Base-by-base conservation (phyloP, 1,140 invertebrate species). In the Laodelphax striatellus region DNA sequence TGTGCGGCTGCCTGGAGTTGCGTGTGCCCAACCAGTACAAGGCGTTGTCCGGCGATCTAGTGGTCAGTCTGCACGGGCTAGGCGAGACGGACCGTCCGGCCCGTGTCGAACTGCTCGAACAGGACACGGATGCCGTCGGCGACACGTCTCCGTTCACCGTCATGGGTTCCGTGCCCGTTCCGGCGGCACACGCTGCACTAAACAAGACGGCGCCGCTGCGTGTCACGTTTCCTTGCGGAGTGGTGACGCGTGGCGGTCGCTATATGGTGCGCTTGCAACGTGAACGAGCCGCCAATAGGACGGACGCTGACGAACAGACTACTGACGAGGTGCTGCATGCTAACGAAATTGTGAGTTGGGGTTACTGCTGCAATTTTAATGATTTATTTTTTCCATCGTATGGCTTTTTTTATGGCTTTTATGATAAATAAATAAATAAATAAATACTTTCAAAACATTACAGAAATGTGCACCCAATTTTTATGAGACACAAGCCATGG, bases 171-270 rank as follows among this genome's bases (percentile, higher is more conserved):
- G 52, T 55, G 52, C 34, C 55, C 14, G 55, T 57, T 55, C 60
- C 41, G 38, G 54, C 24, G 11, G 19, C 38, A n/a, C 11, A 19
- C 4, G 14, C 54, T 43, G 63, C 55, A 38, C 43, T 53, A 19
- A 46, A 52, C 44, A 61, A 57, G 62, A 55, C 58, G 41, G 42
- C 13, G 38, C 59, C 43, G 53, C 24, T 63, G 14, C 57, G 60
- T 24, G 64, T 84, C 62, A 80, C 78, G 10, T 72, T 87, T 60
- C 83, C 84, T 3, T 87, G 85, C 65, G 83, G 83, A 4, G 80
- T 84, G 63, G 84, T 86, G 69, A 79, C 82, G 22, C 76, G 79
- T 65, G 84, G 83, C 16, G 84, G 84, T 22, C 76, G 78, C 34
- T 78, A 75, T 62, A 62, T 62, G 28, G 54, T 68, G 34, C 57